Evolutionary conservation across 2,888 invertebrate genomes (phyloP).

Genomic region (Eumacrocentrus americanus): DNA sequence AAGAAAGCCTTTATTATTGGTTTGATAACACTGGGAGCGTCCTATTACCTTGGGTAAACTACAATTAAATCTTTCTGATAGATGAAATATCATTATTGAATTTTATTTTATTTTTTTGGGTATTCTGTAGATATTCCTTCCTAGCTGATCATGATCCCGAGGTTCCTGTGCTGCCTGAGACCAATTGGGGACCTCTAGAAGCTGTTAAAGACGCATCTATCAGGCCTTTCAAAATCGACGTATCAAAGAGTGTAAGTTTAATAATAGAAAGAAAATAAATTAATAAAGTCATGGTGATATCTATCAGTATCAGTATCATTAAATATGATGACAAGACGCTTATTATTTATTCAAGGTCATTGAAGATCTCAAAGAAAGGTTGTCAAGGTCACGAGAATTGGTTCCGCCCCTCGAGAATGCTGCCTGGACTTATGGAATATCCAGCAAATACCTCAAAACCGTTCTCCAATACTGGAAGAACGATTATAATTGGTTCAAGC

Average conservation of each 20-base stretch:
- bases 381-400: conserved; percentile 65
- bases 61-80: conserved; percentile 2
- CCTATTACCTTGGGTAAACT: neutral
- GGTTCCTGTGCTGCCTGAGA: conserved; percentile 52
- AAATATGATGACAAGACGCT: conserved; percentile 6
- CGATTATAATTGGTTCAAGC: conserved; percentile 74
- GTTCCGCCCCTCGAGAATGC: conserved; percentile 70
- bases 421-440: conserved; percentile 83
- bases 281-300: neutral
- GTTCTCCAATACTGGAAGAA: conserved; percentile 81
- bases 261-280: neutral
- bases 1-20: neutral
- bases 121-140: neutral
- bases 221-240: conserved; percentile 67
- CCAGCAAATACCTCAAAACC: conserved; percentile 70
- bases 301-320: too few species aligned
- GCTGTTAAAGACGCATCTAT: conserved; percentile 63
- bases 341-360: conserved; percentile 64
- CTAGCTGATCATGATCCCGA: conserved; percentile 18
- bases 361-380: conserved; percentile 67
- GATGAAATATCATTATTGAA: neutral
- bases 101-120: neutral
- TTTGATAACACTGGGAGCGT: neutral
- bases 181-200: conserved; percentile 69
- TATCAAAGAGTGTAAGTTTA: conserved; percentile 65